Conservation (phyloP, 1,140 invertebrate genomes). For the Papilio machaon region DNA sequence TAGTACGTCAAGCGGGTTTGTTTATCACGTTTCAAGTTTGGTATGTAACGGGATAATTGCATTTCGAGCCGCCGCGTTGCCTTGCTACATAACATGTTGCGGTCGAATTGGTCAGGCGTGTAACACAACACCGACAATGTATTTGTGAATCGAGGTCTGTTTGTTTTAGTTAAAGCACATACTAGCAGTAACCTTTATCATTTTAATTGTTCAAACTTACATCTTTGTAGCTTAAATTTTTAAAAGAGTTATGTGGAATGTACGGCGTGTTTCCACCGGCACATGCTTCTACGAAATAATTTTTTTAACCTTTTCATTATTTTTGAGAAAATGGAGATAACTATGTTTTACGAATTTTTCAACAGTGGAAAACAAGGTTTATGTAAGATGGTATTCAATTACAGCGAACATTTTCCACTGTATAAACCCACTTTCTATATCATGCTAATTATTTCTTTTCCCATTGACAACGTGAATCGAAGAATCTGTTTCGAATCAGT, state of each 20-base stretch:
- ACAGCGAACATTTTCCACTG: no score
- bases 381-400: no score
- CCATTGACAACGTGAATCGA: not conserved
- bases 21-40: conserved; percentile 38
- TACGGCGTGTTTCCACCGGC: no score
- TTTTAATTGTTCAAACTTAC: not conserved
- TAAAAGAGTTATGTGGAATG: not conserved
- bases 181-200: not conserved
- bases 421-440: conserved; percentile 4
- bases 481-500: conserved; percentile 24
- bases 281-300: no score
- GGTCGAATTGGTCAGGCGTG: conserved; percentile 34
- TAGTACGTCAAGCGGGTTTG: conserved; percentile 32
- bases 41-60: conserved; percentile 38
- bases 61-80: conserved; percentile 22
- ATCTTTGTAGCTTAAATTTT: not conserved
- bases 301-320: no score
- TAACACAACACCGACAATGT: conserved; percentile 13
- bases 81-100: conserved; percentile 21
- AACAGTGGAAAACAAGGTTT: no score
- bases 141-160: not conserved
- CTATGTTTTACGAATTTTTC: no score
- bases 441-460: not conserved
- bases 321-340: no score
- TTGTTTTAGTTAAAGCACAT: not conserved